Base-by-base conservation (phyloP, 1,140 invertebrate species). In the Musca domestica region DNA sequence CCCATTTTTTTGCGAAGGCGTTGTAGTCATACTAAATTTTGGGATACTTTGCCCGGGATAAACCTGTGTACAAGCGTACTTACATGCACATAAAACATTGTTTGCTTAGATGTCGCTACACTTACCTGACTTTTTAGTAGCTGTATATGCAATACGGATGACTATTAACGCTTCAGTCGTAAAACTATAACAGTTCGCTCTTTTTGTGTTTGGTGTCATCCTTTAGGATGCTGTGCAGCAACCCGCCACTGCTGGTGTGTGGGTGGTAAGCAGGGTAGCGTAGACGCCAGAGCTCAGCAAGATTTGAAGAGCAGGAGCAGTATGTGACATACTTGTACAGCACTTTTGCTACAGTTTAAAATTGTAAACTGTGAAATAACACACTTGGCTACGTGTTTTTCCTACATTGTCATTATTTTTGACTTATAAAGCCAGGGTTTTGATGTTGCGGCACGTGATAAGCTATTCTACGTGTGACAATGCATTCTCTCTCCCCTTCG, bases 381-480 rank as follows among this genome's bases (percentile, higher is more conserved):
- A 64, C 46, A 49, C 63, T 58, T n/a, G 30, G 46, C 25, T 64
- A 64, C 63, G 63, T 64, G 63, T 47, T 64, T 30, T 64, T 64
- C 63, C 47, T 64, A 47, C 34, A 47, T 64, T 49, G 34, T 64
- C 63, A 64, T 64, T 64, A 64, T 47, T 47, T 25, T 64, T 64
- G 19, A 25, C 41, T 47, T 64, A 64, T 23, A 64, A 64, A 47
- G 47, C 63, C 63, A 46, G 34, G 63, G 63, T 20, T 64, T 64
- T 64, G 63, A 58, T 58, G 54, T 49, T 23, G 34, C 46, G 63
- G 47, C 34, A 64, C 63, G 63, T 64, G 63, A 64, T 64, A 64
- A 64, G 63, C 63, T 49, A 64, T 64, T 47, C 22, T 64, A 64
- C 63, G 63, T 64, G 63, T 34, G 63, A 47, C 54, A 58, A 58